These are phyloP conservation scores for Athripsodes cinereus DNA, from an alignment of 2,888 invertebrate genomes.

Conservation along the genomic window DNA sequence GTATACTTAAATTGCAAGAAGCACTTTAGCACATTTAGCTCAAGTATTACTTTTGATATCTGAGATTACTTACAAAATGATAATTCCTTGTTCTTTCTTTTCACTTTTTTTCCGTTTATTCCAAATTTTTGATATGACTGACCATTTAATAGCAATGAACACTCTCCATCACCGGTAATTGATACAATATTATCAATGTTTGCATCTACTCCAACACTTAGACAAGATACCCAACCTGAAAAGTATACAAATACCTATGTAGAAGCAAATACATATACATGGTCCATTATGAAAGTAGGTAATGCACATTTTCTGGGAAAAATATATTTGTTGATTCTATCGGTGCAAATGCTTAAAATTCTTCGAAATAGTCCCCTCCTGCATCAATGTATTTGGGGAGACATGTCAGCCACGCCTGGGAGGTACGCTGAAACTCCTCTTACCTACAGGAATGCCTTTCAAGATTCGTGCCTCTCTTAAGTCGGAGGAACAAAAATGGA, in stretches of 20 bases:
- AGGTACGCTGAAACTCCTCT: too few relatives aligned
- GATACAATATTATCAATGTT: slow-evolving; percentile 12
- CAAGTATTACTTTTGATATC: not conserved
- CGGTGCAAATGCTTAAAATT: too few relatives aligned
- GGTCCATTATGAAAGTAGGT: too few relatives aligned
- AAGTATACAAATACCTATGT: not conserved
- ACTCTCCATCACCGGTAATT: slow-evolving; percentile 8
- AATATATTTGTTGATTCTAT: too few relatives aligned
- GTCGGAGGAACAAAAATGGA: too few relatives aligned
- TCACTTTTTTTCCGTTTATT: slow-evolving; percentile 14
- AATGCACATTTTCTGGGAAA: too few relatives aligned
- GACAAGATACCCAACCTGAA: slow-evolving; percentile 17
- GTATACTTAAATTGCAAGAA: slow-evolving; percentile 13
- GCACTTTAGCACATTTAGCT: not conserved
- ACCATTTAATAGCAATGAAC: slow-evolving; percentile 8
- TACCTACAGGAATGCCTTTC: too few relatives aligned
- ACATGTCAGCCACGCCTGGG: too few relatives aligned
- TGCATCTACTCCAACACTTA: slow-evolving; percentile 14
- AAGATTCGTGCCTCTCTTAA: too few relatives aligned
- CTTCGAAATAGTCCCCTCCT: too few relatives aligned
- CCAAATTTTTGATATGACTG: slow-evolving; percentile 16
- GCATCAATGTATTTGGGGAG: too few relatives aligned
- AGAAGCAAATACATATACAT: too few relatives aligned
- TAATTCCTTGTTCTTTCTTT: slow-evolving; percentile 2
- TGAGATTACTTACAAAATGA: slow-evolving; percentile 17